Evolutionary conservation across 2,888 invertebrate species (phyloP).

Genomic region (Acrocera orbiculus): DNA sequence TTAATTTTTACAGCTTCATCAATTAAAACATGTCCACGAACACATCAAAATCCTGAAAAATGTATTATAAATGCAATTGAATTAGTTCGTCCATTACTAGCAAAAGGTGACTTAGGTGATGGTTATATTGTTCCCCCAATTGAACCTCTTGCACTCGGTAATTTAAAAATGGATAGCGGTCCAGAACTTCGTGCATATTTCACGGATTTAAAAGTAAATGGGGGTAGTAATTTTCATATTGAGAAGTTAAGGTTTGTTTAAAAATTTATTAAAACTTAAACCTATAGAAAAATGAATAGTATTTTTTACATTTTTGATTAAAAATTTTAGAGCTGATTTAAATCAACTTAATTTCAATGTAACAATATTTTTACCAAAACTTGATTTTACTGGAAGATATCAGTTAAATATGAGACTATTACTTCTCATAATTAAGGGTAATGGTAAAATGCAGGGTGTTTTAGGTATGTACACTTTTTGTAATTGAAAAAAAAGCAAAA

Average conservation of each 20-base stretch:
- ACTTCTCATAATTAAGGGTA: slow-evolving; percentile 25
- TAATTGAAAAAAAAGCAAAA: not conserved
- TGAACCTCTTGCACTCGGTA: slow-evolving; percentile 25
- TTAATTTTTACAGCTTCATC: slow-evolving; percentile 18
- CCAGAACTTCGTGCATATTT: slow-evolving; percentile 27
- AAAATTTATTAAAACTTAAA: slow-evolving; percentile 1
- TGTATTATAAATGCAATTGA: slow-evolving; percentile 27
- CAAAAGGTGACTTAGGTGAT: slow-evolving; percentile 27
- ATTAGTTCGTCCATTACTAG: slow-evolving; percentile 22
- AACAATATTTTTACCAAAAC: slow-evolving; percentile 23
- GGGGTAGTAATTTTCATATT: slow-evolving; percentile 30
- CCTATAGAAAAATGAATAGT: not conserved
- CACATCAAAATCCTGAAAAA: slow-evolving; percentile 24
- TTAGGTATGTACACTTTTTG: slow-evolving; percentile 17
- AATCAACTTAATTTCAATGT: slow-evolving; percentile 25
- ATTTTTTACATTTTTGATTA: not conserved
- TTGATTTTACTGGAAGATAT: slow-evolving; percentile 28
- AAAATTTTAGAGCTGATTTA: slow-evolving; percentile 21
- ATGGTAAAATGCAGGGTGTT: slow-evolving; percentile 25
- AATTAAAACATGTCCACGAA: slow-evolving; percentile 26
- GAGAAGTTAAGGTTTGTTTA: slow-evolving; percentile 23
- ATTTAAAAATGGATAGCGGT: slow-evolving; percentile 25
- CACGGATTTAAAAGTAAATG: slow-evolving; percentile 23
- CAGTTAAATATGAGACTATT: slow-evolving; percentile 24
- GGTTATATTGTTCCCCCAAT: slow-evolving; percentile 25